These are phyloP conservation scores for Mionectes macconnelli DNA, from an alignment of 2,113 vertebrate genomes.

Conservation along the genomic window DNA sequence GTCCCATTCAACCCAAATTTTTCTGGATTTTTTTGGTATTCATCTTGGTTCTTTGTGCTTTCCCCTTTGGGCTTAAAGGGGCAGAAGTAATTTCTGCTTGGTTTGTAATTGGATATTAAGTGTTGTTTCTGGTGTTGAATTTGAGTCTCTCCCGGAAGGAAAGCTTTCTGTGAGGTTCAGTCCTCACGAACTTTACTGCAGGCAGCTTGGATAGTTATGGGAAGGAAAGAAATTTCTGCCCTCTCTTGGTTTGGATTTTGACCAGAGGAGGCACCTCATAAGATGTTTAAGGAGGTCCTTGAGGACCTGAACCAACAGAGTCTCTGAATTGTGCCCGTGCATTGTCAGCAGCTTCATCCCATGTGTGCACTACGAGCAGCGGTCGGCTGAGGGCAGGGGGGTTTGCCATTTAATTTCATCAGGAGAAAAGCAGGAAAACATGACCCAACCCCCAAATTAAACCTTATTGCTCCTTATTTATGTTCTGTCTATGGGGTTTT, in stretches of 20 bases:
- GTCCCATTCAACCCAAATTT: background rate
- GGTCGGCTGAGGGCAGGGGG: background rate
- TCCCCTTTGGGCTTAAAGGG: background rate
- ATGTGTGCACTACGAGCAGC: background rate
- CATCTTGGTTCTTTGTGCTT: background rate
- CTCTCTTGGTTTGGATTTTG: background rate
- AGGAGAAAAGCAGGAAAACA: background rate
- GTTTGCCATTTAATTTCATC: background rate
- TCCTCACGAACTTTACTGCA: background rate
- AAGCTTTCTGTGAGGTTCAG: background rate
- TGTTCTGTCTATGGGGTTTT: background rate
- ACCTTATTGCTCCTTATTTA: background rate
- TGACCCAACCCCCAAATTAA: background rate
- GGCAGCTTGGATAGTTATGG: background rate
- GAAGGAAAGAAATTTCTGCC: background rate
- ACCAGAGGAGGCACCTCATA: background rate
- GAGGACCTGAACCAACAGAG: background rate
- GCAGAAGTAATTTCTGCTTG: background rate
- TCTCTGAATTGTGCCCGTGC: background rate
- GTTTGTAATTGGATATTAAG: background rate
- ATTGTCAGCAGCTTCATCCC: background rate
- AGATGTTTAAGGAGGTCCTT: background rate
- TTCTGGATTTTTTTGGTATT: background rate
- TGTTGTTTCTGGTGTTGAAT: background rate
- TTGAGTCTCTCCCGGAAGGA: background rate